Conservation (phyloP, 2,797 vertebrate genomes). For the Clamator glandarius region DNA sequence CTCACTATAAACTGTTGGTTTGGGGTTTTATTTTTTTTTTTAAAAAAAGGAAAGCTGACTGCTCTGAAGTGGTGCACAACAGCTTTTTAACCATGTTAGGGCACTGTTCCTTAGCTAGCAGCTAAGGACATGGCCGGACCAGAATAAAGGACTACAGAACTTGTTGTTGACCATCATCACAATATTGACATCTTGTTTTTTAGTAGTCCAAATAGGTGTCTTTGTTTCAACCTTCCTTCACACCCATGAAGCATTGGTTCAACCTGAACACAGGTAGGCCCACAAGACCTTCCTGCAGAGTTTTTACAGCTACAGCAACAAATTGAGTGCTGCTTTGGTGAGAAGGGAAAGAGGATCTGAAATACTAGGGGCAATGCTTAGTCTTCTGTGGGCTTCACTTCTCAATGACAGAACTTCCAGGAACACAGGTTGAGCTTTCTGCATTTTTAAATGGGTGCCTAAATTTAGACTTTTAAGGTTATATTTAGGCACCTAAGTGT, state of each 20-base stretch:
- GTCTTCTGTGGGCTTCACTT: background rate
- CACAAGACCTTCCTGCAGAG: background rate
- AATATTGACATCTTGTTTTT: background rate
- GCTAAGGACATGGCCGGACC: background rate
- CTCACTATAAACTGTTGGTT: background rate
- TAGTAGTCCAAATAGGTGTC: fast-evolving
- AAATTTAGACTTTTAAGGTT: background rate
- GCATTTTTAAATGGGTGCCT: background rate
- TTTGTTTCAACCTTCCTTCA: background rate
- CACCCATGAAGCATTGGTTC: background rate
- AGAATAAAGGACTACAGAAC: background rate
- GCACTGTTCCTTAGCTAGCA: background rate
- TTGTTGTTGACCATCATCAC: background rate
- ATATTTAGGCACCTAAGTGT: background rate
- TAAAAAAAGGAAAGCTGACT: background rate
- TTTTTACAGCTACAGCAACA: background rate
- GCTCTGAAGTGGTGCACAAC: background rate
- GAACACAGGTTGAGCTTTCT: background rate
- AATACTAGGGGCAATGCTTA: background rate
- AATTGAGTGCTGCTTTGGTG: background rate
- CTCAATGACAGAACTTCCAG: background rate
- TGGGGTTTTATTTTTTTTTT: background rate
- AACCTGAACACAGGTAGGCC: background rate
- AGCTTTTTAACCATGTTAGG: background rate
- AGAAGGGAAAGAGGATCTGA: background rate